Evolutionary conservation across 1,140 invertebrate genomes (phyloP).

Genomic region (Bombus superbus): DNA sequence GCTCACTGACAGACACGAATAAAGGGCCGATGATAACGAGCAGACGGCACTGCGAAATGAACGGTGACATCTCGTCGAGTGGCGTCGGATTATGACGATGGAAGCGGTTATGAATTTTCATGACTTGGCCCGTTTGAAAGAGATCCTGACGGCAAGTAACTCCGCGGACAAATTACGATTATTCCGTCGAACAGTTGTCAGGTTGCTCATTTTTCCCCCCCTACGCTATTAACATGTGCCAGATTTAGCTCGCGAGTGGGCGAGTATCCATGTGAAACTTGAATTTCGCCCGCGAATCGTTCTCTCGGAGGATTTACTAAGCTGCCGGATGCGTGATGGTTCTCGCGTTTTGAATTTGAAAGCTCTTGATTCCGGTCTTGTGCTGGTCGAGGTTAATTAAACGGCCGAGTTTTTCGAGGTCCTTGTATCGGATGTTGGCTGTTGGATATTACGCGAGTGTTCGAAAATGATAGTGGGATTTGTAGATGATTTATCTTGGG

Average conservation of each 20-base stretch:
- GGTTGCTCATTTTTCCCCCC: not conserved
- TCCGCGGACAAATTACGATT: constrained; percentile 18
- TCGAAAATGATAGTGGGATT: too few species aligned
- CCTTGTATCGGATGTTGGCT: too few species aligned
- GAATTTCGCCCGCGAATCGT: not conserved
- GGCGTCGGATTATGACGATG: constrained; percentile 19
- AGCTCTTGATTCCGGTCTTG: too few species aligned
- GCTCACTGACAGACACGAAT: constrained; percentile 8
- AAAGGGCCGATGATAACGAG: constrained; percentile 28
- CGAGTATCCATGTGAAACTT: not conserved
- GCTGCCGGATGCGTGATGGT: too few species aligned
- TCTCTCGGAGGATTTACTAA: not conserved
- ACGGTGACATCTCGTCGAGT: constrained; percentile 6
- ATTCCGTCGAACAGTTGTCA: constrained; percentile 3
- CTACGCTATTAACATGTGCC: not conserved
- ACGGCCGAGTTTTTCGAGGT: too few species aligned
- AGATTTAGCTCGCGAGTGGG: not conserved
- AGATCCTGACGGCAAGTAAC: not conserved
- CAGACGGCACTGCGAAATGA: constrained; percentile 3
- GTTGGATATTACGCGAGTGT: too few species aligned
- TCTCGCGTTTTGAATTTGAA: too few species aligned
- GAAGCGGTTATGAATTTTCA: constrained; percentile 27
- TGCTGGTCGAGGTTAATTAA: too few species aligned
- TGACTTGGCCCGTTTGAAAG: not conserved
- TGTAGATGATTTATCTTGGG: too few species aligned